Evolutionary conservation across 2,113 vertebrate species (phyloP).

Genomic region (Melanotaenia duboulayi): DNA sequence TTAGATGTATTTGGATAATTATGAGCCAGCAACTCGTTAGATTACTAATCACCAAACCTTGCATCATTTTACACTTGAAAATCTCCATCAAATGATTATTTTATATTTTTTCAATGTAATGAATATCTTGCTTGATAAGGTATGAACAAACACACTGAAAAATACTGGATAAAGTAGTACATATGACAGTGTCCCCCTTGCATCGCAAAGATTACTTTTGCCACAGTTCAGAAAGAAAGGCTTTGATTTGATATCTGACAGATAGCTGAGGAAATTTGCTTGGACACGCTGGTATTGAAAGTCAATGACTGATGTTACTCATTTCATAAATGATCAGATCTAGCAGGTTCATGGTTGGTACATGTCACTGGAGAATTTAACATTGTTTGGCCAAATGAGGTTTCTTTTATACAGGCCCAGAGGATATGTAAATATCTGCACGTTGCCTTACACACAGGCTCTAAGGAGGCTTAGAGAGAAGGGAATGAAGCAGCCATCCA

Average conservation of each 20-base stretch:
- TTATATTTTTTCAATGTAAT: background rate
- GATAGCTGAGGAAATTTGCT: slow-evolving; percentile 62
- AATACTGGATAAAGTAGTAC: background rate
- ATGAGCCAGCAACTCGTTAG: no score
- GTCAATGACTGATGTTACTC: slow-evolving; percentile 56
- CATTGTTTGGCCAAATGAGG: slow-evolving; percentile 64
- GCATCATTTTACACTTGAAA: background rate
- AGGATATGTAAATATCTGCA: slow-evolving; percentile 48
- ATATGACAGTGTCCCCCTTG: slow-evolving; percentile 12
- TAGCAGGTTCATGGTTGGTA: slow-evolving; percentile 52
- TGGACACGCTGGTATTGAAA: slow-evolving; percentile 61
- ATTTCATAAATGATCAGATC: slow-evolving; percentile 64
- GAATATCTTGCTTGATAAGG: background rate
- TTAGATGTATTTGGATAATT: no score
- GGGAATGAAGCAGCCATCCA: slow-evolving; percentile 28
- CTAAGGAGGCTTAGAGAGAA: slow-evolving; percentile 32
- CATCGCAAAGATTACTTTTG: slow-evolving; percentile 19
- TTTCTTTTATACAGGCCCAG: slow-evolving; percentile 53
- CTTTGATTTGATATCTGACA: slow-evolving; percentile 57
- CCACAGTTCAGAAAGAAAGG: slow-evolving; percentile 13
- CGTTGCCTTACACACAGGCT: slow-evolving; percentile 23
- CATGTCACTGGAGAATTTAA: slow-evolving; percentile 56
- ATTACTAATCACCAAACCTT: background rate
- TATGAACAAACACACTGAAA: background rate
- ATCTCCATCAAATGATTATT: no score